Conservation (phyloP, 2,888 invertebrate species). For the Alentia gelatinosa region DNA sequence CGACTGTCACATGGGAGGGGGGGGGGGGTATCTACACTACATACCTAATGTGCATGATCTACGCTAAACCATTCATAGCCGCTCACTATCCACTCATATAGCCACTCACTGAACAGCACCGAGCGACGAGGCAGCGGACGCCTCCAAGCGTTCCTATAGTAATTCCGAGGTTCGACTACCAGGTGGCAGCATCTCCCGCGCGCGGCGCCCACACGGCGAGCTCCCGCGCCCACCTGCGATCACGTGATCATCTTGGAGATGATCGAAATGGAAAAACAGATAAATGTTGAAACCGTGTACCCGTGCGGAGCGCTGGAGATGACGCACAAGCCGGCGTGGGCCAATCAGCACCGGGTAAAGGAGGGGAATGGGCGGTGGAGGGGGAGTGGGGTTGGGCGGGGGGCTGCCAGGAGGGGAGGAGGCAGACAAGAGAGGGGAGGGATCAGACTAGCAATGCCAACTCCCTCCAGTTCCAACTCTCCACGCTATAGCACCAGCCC, state of each 20-base stretch:
- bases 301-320: neutral
- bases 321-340: neutral
- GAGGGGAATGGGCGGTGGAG: neutral
- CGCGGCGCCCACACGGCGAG: neutral
- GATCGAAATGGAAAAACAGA: constrained; percentile 47
- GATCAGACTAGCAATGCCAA: neutral
- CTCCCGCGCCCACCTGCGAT: neutral
- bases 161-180: neutral
- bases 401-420: neutral
- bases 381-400: neutral
- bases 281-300: constrained; percentile 45
- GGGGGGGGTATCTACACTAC: too few relatives aligned
- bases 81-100: too few relatives aligned
- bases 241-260: constrained; percentile 23
- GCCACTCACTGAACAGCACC: too few relatives aligned
- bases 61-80: too few relatives aligned
- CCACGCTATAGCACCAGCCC: neutral
- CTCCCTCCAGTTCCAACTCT: neutral
- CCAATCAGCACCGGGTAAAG: neutral
- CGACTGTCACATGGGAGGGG: too few relatives aligned
- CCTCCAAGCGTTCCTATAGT: neutral
- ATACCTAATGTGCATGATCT: too few relatives aligned
- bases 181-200: constrained; percentile 12
- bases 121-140: too few relatives aligned
- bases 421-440: neutral